Conservation (phyloP, 2,888 invertebrate species). For the Acanthosepion esculentum region DNA sequence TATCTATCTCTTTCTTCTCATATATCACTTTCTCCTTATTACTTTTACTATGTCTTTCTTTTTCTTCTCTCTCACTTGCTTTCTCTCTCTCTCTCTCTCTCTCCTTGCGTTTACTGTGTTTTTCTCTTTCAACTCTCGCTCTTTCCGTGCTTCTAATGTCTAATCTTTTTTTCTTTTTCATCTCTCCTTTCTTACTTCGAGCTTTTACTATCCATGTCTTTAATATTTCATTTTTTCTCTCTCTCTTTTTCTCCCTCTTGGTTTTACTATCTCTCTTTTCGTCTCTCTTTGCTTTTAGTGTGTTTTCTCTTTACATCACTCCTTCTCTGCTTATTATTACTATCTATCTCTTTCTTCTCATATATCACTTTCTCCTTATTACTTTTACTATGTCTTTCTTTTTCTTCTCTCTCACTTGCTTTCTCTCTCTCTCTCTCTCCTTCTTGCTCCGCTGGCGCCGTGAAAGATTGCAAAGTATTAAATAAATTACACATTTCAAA, state of each 20-base stretch:
- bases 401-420: not conserved
- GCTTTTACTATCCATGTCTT: not conserved
- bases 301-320: not conserved
- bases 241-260: not conserved
- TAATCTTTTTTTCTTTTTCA: no score
- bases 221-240: not conserved
- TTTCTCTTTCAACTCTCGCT: not conserved
- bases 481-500: slow-evolving; percentile 22
- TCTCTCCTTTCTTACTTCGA: not conserved
- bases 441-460: not conserved
- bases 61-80: no score
- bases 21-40: not conserved
- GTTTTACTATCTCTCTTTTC: not conserved
- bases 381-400: not conserved
- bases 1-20: not conserved
- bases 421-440: not conserved
- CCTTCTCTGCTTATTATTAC: not conserved
- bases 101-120: no score
- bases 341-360: not conserved
- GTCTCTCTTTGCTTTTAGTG: not conserved
- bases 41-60: no score
- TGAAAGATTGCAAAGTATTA: not conserved
- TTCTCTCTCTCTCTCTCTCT: no score
- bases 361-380: not conserved
- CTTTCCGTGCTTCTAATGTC: not conserved